These are phyloP conservation scores for Suncus etruscus DNA, from an alignment of 2,113 vertebrate species.

Conservation along the genomic window DNA sequence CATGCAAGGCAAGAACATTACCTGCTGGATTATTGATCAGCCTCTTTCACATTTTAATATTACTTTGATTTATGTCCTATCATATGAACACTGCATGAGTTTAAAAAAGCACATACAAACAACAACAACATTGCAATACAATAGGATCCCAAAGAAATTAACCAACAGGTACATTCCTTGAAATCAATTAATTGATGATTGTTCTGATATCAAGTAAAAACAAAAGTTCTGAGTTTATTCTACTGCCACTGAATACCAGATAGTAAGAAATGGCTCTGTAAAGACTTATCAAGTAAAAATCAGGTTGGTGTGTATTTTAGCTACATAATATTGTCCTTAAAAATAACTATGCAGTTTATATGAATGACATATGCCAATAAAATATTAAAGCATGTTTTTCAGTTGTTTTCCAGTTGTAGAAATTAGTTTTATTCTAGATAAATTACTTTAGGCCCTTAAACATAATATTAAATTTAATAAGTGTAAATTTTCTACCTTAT, in stretches of 20 bases:
- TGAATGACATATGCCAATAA: not conserved
- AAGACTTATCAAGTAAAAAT: not conserved
- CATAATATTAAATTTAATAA: not conserved
- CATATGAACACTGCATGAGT: not conserved
- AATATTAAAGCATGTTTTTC: not conserved
- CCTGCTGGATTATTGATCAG: too few species aligned
- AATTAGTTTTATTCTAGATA: not conserved
- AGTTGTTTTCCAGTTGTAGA: slow-evolving; percentile 10
- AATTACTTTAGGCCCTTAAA: not conserved
- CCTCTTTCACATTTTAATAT: slow-evolving; percentile 14
- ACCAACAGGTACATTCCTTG: not conserved
- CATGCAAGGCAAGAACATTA: too few species aligned
- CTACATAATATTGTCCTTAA: slow-evolving; percentile 13
- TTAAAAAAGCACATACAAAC: not conserved
- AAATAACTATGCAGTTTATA: not conserved
- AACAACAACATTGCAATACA: fast-evolving
- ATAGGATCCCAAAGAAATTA: not conserved
- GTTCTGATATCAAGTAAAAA: not conserved
- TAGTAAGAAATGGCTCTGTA: not conserved
- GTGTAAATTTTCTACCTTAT: not conserved
- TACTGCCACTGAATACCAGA: not conserved
- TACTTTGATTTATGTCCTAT: not conserved
- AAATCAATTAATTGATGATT: not conserved
- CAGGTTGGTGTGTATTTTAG: slow-evolving; percentile 7
- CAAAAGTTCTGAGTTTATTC: slow-evolving; percentile 6